These are phyloP conservation scores for Caenorhabditis angaria DNA, from an alignment of 2,888 invertebrate genomes.

Conservation along the genomic window DNA sequence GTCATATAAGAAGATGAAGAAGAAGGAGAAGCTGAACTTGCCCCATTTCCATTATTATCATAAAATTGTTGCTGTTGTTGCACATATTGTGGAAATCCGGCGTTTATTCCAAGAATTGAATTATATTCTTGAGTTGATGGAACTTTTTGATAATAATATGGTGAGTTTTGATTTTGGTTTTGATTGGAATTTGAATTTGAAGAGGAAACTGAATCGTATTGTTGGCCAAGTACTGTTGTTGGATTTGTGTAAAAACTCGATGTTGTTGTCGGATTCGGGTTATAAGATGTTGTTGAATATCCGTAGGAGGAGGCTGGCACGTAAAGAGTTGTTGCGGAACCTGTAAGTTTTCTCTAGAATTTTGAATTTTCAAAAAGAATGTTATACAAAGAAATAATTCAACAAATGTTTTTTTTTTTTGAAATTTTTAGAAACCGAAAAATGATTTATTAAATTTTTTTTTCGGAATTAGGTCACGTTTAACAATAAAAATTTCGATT, in stretches of 20 bases:
- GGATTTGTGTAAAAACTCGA: slow-evolving; percentile 15
- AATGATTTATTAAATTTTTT: too few species aligned
- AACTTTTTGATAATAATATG: slow-evolving; percentile 33
- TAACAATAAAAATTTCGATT: too few species aligned
- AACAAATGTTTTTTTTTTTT: too few species aligned
- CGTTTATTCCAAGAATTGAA: slow-evolving; percentile 30
- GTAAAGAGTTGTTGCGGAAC: slow-evolving; percentile 25
- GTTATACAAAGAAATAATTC: background rate
- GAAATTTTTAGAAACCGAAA: too few species aligned
- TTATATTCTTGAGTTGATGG: slow-evolving; percentile 40
- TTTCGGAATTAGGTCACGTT: too few species aligned
- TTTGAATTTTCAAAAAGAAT: background rate
- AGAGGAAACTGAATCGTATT: too few species aligned
- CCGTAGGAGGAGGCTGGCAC: slow-evolving; percentile 22
- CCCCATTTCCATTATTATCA: background rate
- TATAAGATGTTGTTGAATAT: slow-evolving; percentile 30
- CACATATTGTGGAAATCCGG: slow-evolving; percentile 33
- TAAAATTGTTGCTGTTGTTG: background rate
- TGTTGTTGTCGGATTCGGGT: slow-evolving; percentile 16
- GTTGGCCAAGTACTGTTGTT: slow-evolving; percentile 6
- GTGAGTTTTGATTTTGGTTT: slow-evolving; percentile 4
- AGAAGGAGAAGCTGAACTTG: too few species aligned
- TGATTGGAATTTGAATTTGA: background rate
- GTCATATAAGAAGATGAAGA: too few species aligned
- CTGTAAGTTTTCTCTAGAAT: slow-evolving; percentile 17